Evolutionary conservation across 2,797 vertebrate species (phyloP).

Genomic region (Rhynchotus rufescens): DNA sequence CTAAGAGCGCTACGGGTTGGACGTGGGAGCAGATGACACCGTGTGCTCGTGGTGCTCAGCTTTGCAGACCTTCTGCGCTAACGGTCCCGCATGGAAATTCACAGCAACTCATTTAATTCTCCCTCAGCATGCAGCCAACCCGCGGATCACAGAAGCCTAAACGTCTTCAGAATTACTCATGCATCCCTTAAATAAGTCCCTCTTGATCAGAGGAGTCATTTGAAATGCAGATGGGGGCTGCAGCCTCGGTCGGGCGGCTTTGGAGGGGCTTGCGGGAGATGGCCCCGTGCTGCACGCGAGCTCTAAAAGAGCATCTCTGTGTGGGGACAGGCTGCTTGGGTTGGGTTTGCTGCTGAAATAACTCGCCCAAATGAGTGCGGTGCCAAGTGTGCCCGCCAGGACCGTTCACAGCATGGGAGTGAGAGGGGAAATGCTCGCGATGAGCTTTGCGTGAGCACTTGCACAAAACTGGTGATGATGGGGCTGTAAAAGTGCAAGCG

Average conservation of each 20-base stretch:
- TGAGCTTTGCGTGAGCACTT: fast-evolving
- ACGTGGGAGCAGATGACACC: neutral
- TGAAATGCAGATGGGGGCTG: neutral
- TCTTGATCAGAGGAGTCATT: neutral
- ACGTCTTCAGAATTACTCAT: neutral
- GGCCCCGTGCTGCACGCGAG: fast-evolving
- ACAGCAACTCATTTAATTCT: neutral
- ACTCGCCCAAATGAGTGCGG: fast-evolving
- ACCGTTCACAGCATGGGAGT: fast-evolving
- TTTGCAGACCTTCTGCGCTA: fast-evolving
- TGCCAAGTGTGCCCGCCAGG: neutral
- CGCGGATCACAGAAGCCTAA: neutral
- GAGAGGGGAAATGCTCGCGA: fast-evolving
- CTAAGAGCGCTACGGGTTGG: too few relatives aligned
- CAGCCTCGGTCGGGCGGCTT: too few relatives aligned
- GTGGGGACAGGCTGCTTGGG: fast-evolving
- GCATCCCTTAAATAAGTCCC: neutral
- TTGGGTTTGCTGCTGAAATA: fast-evolving
- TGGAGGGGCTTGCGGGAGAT: neutral
- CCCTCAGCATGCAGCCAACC: neutral
- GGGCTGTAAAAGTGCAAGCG: neutral
- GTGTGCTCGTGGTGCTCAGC: neutral
- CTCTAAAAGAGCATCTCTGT: neutral
- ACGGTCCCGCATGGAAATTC: neutral
- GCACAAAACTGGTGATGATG: fast-evolving